These are phyloP conservation scores for Mungos mungo DNA, from an alignment of 2,113 vertebrate species.

Conservation along the genomic window DNA sequence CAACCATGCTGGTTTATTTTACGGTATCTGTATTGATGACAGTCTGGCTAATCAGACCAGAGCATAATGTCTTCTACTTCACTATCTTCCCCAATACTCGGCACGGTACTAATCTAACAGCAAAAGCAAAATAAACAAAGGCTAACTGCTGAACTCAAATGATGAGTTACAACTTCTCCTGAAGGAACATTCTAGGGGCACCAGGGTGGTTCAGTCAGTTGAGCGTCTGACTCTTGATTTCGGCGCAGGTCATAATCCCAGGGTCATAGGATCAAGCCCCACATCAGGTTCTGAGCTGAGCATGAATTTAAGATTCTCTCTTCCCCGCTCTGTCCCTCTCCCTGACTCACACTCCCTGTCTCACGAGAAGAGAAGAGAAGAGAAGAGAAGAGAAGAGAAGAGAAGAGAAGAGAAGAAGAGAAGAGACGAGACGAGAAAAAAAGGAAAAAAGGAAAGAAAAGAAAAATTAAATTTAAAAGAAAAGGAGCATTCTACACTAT, in stretches of 20 bases:
- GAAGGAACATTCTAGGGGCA: background rate
- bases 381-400: fast-evolving
- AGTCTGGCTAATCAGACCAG: background rate
- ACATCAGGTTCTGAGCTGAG: no score
- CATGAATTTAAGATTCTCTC: no score
- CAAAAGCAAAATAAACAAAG: slow-evolving; percentile 8
- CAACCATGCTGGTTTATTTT: background rate
- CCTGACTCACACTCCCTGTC: no score
- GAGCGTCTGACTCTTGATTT: no score
- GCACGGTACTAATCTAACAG: background rate
- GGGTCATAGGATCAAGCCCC: no score
- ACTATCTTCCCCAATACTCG: background rate
- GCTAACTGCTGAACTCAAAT: background rate
- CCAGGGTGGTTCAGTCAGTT: no score
- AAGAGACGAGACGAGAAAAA: fast-evolving
- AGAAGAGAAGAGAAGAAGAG: no score
- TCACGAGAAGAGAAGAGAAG: no score
- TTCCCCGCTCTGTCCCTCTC: no score
- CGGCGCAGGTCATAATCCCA: no score
- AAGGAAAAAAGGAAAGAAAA: no score
- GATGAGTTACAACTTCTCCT: background rate
- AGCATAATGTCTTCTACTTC: background rate
- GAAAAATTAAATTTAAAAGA: no score
- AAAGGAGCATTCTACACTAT: background rate
- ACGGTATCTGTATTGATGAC: background rate